These are phyloP conservation scores for Acanthaster planci DNA, from an alignment of 35 echinoderm and acorn worm species.

Conservation along the genomic window DNA sequence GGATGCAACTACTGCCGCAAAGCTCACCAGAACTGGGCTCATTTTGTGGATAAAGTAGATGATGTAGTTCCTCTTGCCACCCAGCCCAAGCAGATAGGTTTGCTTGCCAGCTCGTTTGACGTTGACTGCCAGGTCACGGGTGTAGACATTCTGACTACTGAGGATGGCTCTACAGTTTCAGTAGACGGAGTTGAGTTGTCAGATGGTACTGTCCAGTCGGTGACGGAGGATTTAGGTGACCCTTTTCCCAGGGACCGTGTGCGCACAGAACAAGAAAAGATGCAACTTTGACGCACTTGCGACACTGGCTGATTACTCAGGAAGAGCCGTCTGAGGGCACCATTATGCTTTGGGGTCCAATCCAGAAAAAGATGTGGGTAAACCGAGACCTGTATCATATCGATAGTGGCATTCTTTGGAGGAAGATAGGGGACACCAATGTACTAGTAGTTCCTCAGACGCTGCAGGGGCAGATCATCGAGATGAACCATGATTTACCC, in stretches of 20 bases:
- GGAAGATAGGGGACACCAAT: not conserved
- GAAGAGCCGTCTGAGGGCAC: constrained; percentile 21
- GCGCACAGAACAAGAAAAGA: constrained; percentile 30
- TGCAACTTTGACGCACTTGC: not conserved
- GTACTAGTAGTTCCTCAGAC: not conserved
- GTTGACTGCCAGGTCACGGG: not conserved
- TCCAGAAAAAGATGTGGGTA: constrained; percentile 36
- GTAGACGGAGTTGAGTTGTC: not conserved
- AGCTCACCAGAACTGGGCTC: constrained; percentile 44
- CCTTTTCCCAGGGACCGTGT: not conserved
- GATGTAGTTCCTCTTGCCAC: constrained; percentile 40
- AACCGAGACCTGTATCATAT: constrained; percentile 35
- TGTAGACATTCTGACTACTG: not conserved
- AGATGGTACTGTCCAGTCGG: no score
- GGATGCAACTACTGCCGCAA: constrained; percentile 51
- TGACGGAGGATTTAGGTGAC: not conserved
- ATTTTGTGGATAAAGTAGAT: constrained; percentile 44
- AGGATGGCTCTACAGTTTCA: not conserved
- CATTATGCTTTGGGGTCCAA: constrained; percentile 26
- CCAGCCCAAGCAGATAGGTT: not conserved
- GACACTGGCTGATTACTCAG: constrained; percentile 12
- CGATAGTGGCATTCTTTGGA: constrained; percentile 19
- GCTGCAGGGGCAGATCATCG: constrained; percentile 3
- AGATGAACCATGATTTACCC: constrained; percentile 42
- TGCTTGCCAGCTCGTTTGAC: not conserved